A percentile compares a stretch with the other conserved stretches of the same genome.
phyloP scores from a whole-genome alignment of 2,113 vertebrate species.

The Eleginops maclovinus region DNA sequence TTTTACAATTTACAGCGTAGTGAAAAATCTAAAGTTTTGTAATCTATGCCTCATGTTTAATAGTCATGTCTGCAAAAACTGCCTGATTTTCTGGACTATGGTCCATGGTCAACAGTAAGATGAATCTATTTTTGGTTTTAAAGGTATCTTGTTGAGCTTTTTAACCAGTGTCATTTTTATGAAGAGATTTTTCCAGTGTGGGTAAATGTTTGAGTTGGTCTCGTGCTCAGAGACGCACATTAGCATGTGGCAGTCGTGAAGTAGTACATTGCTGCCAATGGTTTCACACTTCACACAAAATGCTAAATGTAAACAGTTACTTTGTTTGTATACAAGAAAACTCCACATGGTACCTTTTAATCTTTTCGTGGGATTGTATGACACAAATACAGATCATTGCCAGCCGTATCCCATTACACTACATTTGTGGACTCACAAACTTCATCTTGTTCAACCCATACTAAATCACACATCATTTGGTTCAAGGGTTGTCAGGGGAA shows the following conservation, averaged over 20 bases:
- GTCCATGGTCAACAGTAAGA: not conserved
- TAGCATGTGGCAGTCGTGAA: not conserved
- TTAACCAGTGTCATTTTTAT: not conserved
- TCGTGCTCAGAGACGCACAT: too few species aligned
- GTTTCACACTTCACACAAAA: not conserved
- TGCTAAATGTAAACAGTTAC: not conserved
- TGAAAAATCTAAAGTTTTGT: not conserved
- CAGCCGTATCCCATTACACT: not conserved
- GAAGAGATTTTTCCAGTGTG: too few species aligned
- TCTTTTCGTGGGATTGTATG: not conserved
- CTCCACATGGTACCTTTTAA: not conserved
- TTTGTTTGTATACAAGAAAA: not conserved
- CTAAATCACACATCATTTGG: slow-evolving; percentile 21
- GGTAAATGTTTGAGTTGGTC: too few species aligned
- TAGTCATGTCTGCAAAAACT: not conserved
- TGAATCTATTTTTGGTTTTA: not conserved
- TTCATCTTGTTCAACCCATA: slow-evolving; percentile 15
- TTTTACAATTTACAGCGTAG: not conserved
- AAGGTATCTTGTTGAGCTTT: not conserved
- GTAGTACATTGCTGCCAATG: not conserved
- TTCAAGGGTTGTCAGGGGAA: slow-evolving; percentile 27
- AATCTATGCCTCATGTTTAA: not conserved
- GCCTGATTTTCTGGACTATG: too few species aligned
- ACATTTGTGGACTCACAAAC: not conserved
- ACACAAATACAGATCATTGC: not conserved